Percentiles rank a stretch among this genome's conserved stretches.
Evolutionary conservation across 2,888 invertebrate species (phyloP).

Genomic region (Acleris sparsana): DNA sequence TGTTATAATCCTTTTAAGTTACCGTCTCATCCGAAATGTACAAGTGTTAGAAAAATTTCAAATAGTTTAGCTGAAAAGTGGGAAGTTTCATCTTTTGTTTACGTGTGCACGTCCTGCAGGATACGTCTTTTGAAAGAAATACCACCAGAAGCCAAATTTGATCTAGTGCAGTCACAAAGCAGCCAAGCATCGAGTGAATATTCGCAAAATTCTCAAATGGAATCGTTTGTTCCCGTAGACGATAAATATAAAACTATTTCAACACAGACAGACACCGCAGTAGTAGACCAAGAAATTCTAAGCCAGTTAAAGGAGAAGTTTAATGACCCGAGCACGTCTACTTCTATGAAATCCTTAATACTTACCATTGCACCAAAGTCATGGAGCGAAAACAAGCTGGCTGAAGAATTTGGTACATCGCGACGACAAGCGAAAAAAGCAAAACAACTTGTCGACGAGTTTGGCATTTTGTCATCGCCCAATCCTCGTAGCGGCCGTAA

Average conservation of each 20-base stretch:
- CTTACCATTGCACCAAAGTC: constrained; percentile 1
- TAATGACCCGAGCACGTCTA: background rate
- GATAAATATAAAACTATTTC: background rate
- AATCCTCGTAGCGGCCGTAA: constrained; percentile 22
- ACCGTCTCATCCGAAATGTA: too few relatives aligned
- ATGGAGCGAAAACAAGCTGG: background rate
- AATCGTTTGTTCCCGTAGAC: constrained; percentile 1
- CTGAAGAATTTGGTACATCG: background rate
- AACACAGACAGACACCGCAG: background rate
- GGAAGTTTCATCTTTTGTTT: background rate
- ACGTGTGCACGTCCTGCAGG: background rate
- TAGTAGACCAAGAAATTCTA: background rate
- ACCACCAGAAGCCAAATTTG: background rate
- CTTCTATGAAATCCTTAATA: background rate
- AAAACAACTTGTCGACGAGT: background rate
- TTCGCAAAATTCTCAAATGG: background rate
- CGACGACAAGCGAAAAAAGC: background rate
- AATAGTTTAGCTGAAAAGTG: background rate
- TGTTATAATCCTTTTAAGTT: background rate
- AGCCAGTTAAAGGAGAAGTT: background rate
- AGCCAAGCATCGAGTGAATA: background rate
- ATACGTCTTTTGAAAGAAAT: background rate
- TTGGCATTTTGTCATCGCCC: constrained; percentile 8
- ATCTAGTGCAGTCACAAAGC: background rate
- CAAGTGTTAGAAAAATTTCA: background rate